Evolutionary conservation across 2,113 vertebrate species (phyloP).

Genomic region (Oryzias curvinotus): DNA sequence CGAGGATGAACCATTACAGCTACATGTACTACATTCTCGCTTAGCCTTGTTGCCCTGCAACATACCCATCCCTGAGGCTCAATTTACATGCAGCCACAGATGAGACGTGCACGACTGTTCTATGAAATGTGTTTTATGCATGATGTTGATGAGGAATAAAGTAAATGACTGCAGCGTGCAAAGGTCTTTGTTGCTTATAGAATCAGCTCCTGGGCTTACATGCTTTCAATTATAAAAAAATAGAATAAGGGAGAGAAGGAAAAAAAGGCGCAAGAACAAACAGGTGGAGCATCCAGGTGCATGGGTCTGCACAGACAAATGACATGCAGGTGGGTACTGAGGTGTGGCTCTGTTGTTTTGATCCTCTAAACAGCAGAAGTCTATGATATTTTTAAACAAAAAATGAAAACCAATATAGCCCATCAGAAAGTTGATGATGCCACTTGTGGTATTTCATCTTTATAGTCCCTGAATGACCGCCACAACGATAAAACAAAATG

Average conservation of each 20-base stretch:
- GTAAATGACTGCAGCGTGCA: not conserved
- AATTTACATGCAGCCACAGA: not conserved
- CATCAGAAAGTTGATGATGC: too few species aligned
- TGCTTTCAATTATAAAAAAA: not conserved
- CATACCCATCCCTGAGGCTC: not conserved
- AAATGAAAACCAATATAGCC: too few species aligned
- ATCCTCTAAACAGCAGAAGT: too few species aligned
- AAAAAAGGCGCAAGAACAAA: not conserved
- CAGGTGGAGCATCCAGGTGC: not conserved
- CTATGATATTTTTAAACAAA: too few species aligned
- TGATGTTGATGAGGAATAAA: not conserved
- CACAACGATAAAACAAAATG: too few species aligned
- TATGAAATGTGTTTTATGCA: not conserved
- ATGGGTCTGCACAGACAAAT: not conserved
- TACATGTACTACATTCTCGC: not conserved
- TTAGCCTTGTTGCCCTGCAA: not conserved
- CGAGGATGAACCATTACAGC: not conserved
- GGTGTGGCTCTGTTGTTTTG: not conserved
- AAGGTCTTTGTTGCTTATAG: not conserved
- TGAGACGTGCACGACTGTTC: not conserved
- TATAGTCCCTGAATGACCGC: too few species aligned
- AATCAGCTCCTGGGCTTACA: not conserved
- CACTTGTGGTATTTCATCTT: too few species aligned
- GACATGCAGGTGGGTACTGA: not conserved
- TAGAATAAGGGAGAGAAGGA: not conserved